Evolutionary conservation across 2,888 invertebrate species (phyloP).

Genomic region (Lordiphosa andalusiaca): DNA sequence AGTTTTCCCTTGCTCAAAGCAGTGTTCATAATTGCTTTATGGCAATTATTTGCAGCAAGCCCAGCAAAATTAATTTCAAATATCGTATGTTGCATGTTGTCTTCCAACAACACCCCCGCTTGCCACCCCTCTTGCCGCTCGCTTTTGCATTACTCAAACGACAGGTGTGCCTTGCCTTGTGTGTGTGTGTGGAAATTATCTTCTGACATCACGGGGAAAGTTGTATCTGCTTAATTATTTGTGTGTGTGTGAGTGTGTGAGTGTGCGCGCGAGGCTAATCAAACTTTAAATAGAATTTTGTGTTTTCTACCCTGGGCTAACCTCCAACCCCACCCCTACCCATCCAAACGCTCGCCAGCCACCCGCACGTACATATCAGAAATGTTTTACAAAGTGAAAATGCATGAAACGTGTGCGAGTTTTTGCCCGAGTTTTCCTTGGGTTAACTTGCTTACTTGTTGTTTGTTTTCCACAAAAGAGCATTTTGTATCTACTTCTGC

Average conservation of each 20-base stretch:
- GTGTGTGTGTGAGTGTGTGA: slow-evolving; percentile 24
- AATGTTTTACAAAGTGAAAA: slow-evolving; percentile 75
- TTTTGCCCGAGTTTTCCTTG: slow-evolving; percentile 36
- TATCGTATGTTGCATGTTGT: slow-evolving; percentile 6
- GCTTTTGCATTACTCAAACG: slow-evolving; percentile 49
- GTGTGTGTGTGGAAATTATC: slow-evolving; percentile 42
- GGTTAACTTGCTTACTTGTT: slow-evolving; percentile 57
- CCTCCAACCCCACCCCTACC: background rate
- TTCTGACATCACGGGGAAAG: slow-evolving; percentile 44
- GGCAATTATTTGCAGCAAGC: slow-evolving; percentile 41
- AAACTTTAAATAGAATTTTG: slow-evolving; percentile 71
- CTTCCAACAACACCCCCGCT: background rate
- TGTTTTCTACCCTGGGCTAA: slow-evolving; percentile 22
- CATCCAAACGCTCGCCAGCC: background rate
- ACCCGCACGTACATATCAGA: slow-evolving; percentile 65
- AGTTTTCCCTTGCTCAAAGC: slow-evolving; percentile 10
- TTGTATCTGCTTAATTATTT: slow-evolving; percentile 65
- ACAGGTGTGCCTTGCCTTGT: slow-evolving; percentile 46
- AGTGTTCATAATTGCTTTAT: slow-evolving; percentile 42
- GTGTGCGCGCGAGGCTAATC: slow-evolving; percentile 55
- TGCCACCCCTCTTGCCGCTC: background rate
- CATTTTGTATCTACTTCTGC: slow-evolving; percentile 52
- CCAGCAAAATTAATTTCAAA: slow-evolving; percentile 37
- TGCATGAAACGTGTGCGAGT: slow-evolving; percentile 66
- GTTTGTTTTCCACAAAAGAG: slow-evolving; percentile 61